Base-by-base conservation (phyloP, 1,140 invertebrate species). In the Lasioglossum albipes region DNA sequence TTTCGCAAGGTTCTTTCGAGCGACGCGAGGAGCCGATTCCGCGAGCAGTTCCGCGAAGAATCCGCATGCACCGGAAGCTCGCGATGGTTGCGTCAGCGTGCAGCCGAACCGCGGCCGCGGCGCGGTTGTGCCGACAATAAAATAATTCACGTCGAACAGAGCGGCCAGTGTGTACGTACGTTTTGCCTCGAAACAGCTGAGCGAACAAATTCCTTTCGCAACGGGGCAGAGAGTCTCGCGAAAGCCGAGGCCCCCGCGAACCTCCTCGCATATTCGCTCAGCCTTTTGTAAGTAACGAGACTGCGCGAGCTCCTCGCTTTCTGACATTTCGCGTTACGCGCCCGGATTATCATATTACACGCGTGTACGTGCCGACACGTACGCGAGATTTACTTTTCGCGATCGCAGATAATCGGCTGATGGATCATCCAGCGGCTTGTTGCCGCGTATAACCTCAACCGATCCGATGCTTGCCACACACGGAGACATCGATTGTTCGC, bases 331-430 rank as follows among this genome's bases (percentile, higher is more conserved):
- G 78, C 73, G 59, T 74, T 84, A 81, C 76, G 45, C 69, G 83
- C 45, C 42, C 72, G 49, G 42, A 86, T 86, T 86, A 86, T 86
- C 84, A 83, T 86, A 86, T 83, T 87, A 79, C 85, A 79, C 73
- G 69, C 68, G 77, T 65, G 82, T 67, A 61, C 59, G 49, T 36
- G 54, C 31, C 70, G 72, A 77, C 72, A 13, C 45, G 27, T 66
- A 70, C 74, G 42, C 52, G 70, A 41, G 75, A 84, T 81, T 86
- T 69, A 27, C 45, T 61, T 84, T 79, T 59, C 57, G 65, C 84
- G 86, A 89, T 88, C 77, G 27, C 66, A 82, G 78, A 85, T 84
- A 88, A 74, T 84, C 78, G 79, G 62, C 45, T 62, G 79, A 78
- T 78, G 64, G 62, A 82, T 68, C 69, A 41, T 42, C 42, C 54